Evolutionary conservation across 2,888 invertebrate species (phyloP).

Genomic region (Synergus itoensis): DNA sequence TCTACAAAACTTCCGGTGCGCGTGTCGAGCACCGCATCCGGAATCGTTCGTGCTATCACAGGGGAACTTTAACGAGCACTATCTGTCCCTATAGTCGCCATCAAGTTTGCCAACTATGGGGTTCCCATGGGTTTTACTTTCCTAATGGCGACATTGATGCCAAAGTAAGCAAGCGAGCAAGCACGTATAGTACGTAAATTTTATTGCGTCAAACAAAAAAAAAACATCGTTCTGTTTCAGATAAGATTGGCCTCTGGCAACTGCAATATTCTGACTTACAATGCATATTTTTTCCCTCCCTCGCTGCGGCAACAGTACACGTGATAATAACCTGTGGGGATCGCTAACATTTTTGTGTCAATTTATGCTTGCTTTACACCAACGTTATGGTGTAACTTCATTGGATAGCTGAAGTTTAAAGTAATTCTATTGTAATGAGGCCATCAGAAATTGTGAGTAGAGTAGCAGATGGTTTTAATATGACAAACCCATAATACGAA

Average conservation of each 20-base stretch:
- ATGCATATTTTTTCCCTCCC: not conserved
- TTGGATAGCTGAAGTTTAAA: not conserved
- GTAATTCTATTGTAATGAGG: not conserved
- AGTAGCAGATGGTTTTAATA: not conserved
- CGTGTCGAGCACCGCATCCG: constrained; percentile 60
- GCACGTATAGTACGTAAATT: constrained; percentile 37
- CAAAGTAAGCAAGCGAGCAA: not conserved
- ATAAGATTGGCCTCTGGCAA: constrained; percentile 41
- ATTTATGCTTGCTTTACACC: not conserved
- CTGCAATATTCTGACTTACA: not conserved
- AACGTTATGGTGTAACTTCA: not conserved
- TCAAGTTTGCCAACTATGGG: constrained; percentile 46
- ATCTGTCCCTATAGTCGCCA: constrained; percentile 54
- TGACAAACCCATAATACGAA: not conserved
- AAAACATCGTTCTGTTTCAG: constrained; percentile 17
- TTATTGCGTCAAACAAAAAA: constrained; percentile 21
- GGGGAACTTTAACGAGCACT: constrained; percentile 57
- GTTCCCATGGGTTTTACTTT: constrained; percentile 66
- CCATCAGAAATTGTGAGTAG: not conserved
- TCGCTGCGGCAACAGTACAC: not conserved
- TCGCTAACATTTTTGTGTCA: not conserved
- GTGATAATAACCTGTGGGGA: not conserved
- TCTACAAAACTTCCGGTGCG: constrained; percentile 43
- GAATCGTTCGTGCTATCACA: constrained; percentile 59
- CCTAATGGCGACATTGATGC: constrained; percentile 47